phyloP scores from a whole-genome alignment of 2,888 invertebrate species.

The Apotomis turbidana region DNA sequence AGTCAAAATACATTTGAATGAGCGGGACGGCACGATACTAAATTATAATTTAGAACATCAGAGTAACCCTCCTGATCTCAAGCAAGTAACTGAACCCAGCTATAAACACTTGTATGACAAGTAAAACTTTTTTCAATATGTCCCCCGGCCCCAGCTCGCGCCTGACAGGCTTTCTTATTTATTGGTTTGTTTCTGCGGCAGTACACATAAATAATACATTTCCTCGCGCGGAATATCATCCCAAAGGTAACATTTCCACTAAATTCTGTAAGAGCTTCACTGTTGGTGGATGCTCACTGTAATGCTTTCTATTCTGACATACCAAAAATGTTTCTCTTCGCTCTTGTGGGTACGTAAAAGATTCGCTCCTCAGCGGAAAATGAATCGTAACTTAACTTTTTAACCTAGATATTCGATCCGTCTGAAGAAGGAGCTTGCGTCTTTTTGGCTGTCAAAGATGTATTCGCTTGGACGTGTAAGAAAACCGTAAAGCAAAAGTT shows the following conservation, averaged over 20 bases:
- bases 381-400: background rate
- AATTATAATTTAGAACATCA: too few relatives aligned
- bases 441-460: background rate
- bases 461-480: constrained; percentile 35
- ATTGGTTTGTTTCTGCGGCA: constrained; percentile 41
- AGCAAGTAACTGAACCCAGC: background rate
- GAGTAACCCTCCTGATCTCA: background rate
- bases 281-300: constrained; percentile 48
- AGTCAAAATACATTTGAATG: too few relatives aligned
- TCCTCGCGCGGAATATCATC: constrained; percentile 44
- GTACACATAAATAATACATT: constrained; percentile 43
- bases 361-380: background rate
- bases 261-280: constrained; percentile 60
- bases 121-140: constrained; percentile 26
- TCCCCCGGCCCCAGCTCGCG: constrained; percentile 22
- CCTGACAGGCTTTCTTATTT: constrained; percentile 40
- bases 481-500: constrained; percentile 41
- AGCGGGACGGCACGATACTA: too few relatives aligned
- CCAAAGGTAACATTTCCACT: constrained; percentile 55
- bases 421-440: background rate
- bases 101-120: background rate
- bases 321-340: constrained; percentile 47
- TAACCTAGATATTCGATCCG: background rate
- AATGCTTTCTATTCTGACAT: constrained; percentile 52
- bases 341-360: background rate